Base-by-base conservation (phyloP, 2,888 invertebrate species). In the Perizoma affinitatum region DNA sequence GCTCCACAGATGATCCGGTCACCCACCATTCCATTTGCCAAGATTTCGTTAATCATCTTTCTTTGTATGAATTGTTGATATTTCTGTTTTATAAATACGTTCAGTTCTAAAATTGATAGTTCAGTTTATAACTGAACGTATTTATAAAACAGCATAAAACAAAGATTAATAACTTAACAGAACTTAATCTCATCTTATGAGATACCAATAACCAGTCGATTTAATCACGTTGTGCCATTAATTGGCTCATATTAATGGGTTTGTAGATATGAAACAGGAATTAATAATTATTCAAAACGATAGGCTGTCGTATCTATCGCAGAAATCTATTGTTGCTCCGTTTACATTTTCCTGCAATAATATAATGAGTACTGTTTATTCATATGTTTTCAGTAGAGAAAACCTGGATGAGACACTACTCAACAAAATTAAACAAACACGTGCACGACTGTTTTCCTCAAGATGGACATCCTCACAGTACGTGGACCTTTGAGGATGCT, bases 221-320 rank as follows among this genome's bases (percentile, higher is more conserved):
- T 51, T 51, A 54, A 63, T 63, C 63, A 58, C 63, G 63, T 58
- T 11, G 11, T 55, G 38, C 44, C 51, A 58, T 63, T 63, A 63
- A 63, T 58, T 63, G 55, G 48, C 53, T 58, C 10, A 22, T 58
- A 63, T 55, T 63, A 58, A 63, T 58, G 48, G 52, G 51, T 63
- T 55, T 52, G 22, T 58, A 58, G 58, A 51, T 62, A 54, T 61
- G 76, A 76, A 79, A 75, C 71, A 77, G 65, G 78, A 76, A 82
- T 80, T 73, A 69, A 79, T 82, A 84, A 86, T 84, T 84, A 83
- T 83, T 80, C 80, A 79, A 60, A 58, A 59, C 75, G 80, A 83
- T 85, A 84, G 65, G 70, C 72, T 81, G 81, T 22, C 82, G 72
- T 75, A 69, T 62, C 61, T 64, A 66, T 64, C 65, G 61, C 70